phyloP scores from a whole-genome alignment of 2,888 invertebrate genomes.

The Andrena camellia region DNA sequence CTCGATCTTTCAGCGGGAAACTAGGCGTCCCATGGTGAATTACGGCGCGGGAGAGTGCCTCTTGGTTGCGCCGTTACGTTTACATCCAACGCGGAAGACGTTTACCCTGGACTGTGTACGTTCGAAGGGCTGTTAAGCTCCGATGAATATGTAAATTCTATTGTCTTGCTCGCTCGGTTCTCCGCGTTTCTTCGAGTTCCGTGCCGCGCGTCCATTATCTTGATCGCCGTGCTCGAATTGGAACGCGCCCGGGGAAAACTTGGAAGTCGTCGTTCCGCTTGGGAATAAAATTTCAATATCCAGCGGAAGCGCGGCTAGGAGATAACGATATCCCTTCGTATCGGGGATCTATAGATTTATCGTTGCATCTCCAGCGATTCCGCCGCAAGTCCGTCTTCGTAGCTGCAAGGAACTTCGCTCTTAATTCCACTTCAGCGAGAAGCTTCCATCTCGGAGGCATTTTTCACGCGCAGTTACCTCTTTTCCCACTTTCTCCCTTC shows the following conservation, averaged over 20 bases:
- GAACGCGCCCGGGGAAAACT: slow-evolving; percentile 26
- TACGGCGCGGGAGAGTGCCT: slow-evolving; percentile 52
- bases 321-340: slow-evolving; percentile 6
- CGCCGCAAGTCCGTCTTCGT: background rate
- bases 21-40: slow-evolving; percentile 47
- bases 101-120: slow-evolving; percentile 59
- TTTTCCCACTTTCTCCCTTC: background rate
- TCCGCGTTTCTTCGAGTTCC: slow-evolving; percentile 16
- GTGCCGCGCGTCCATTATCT: slow-evolving; percentile 32
- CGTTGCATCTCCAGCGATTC: background rate
- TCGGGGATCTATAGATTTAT: slow-evolving; percentile 4
- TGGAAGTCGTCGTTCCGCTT: background rate
- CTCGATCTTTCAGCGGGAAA: slow-evolving; percentile 41
- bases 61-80: slow-evolving; percentile 59
- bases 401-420: background rate
- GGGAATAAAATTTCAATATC: slow-evolving; percentile 24
- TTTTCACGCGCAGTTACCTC: background rate
- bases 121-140: slow-evolving; percentile 67
- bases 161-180: slow-evolving; percentile 53
- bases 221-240: slow-evolving; percentile 43
- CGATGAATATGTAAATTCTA: slow-evolving; percentile 75
- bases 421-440: background rate
- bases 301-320: background rate
- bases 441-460: background rate
- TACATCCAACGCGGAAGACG: slow-evolving; percentile 58